Base-by-base conservation (phyloP, 2,888 invertebrate species). In the Smittia aterrima region DNA sequence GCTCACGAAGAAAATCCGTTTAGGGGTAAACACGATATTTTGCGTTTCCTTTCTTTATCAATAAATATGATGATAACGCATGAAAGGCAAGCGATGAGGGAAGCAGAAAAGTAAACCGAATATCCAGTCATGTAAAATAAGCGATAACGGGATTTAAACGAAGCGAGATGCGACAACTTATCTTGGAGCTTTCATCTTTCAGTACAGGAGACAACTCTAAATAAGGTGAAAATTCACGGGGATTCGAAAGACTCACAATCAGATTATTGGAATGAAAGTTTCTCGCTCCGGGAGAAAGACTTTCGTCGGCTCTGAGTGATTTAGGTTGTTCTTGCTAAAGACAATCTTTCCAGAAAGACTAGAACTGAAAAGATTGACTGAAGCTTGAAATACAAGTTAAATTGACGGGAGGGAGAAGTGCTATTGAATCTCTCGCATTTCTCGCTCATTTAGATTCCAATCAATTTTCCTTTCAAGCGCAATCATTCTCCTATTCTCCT, bases 101-200 rank as follows among this genome's bases (percentile, higher is more conserved):
- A 38, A 11, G 32, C 32, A 32, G 32, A 32, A 32, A 32, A 32
- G 32, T 32, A 66, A 16, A 38, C 25, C 32, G 18, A 66, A 68
- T 40, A 68, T 3, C 47, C 47, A 47, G 47, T 68, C 68, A 68
- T 68, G 68, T 68, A 68, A 68, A 68, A 68, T 68, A 68, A 68
- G 40, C 41, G 68, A 68, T 68, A 68, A 68, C 27, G 16, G 32
- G 27, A 66, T 66, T 11, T 64, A 11, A n/a, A n/a, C n/a, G 20
- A 18, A 18, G 24, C 11, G 18, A 6, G 58, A 58, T 24, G 58
- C 16, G 47, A 58, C 3, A 64, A 58, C 16, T 58, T 40, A 66
- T 66, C n/a, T 66, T 9, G n/a, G 11, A 3, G 7, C 27, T 47
- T 47, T 47, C n/a, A 47, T 11, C 4, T 47, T 47, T 2, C 11